Conservation (phyloP, 2,888 invertebrate species). For the Pherbina coryleti region DNA sequence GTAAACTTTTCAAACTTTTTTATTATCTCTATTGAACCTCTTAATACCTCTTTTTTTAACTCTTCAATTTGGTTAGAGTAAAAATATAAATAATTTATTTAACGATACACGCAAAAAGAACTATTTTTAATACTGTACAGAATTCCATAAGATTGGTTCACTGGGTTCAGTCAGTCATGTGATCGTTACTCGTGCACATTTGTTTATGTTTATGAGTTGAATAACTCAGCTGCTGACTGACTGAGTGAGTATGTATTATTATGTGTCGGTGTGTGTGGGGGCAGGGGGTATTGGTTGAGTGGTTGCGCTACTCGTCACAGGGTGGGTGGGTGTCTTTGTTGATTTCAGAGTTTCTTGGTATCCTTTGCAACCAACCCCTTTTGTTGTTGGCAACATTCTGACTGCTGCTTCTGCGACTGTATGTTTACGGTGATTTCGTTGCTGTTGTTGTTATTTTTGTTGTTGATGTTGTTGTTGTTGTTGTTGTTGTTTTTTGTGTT, state of each 20-base stretch:
- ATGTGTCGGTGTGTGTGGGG: neutral
- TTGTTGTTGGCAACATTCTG: neutral
- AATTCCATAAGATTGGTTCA: constrained; percentile 10
- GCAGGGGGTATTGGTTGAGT: neutral
- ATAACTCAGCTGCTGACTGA: constrained; percentile 28
- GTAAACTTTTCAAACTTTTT: too few species aligned
- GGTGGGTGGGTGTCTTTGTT: neutral
- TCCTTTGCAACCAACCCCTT: constrained; percentile 14
- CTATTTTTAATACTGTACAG: too few species aligned
- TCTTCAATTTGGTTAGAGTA: too few species aligned
- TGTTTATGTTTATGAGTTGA: constrained; percentile 27
- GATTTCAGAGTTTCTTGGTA: neutral
- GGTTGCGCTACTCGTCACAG: neutral
- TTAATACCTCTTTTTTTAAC: too few species aligned
- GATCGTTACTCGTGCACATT: constrained; percentile 48
- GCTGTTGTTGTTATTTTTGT: constrained; percentile 20
- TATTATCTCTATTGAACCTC: too few species aligned
- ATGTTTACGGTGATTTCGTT: neutral
- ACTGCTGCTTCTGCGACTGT: neutral
- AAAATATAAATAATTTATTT: too few species aligned
- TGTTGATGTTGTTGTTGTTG: constrained; percentile 32
- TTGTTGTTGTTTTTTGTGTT: constrained; percentile 22
- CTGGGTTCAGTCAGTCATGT: constrained; percentile 49
- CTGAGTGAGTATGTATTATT: neutral
- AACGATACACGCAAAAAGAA: too few species aligned